Evolutionary conservation across 2,888 invertebrate genomes (phyloP).

Genomic region (Orthosia gracilis): DNA sequence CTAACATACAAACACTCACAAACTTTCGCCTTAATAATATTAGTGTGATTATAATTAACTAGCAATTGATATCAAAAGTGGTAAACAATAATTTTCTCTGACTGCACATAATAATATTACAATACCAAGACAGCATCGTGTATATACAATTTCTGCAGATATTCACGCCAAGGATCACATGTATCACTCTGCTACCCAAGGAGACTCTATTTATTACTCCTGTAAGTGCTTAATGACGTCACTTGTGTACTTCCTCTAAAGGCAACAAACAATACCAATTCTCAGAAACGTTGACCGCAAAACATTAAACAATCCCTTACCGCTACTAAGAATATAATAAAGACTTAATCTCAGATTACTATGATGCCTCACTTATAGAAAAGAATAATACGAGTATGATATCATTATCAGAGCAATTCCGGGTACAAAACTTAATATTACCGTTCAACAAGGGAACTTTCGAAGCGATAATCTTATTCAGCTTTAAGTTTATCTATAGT

Average conservation of each 20-base stretch:
- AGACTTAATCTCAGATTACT: conserved; percentile 16
- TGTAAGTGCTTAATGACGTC: too few relatives aligned
- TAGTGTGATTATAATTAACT: too few relatives aligned
- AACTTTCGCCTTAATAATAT: too few relatives aligned
- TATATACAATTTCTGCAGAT: neutral
- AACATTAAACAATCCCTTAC: neutral
- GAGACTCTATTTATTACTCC: too few relatives aligned
- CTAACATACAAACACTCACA: too few relatives aligned
- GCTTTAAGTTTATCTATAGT: neutral
- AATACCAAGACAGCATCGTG: too few relatives aligned
- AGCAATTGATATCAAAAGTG: neutral
- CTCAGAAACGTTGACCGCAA: neutral
- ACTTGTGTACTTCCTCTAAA: too few relatives aligned
- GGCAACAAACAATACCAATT: too few relatives aligned
- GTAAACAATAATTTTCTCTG: neutral
- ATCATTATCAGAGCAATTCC: neutral
- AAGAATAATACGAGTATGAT: neutral
- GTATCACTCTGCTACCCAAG: neutral
- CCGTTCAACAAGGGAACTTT: neutral
- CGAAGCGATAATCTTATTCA: conserved; percentile 1
- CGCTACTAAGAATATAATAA: conserved; percentile 9
- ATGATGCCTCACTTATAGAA: neutral
- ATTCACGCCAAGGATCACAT: neutral
- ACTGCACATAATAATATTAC: neutral
- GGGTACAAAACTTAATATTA: neutral